Percentiles rank a stretch among this genome's conserved stretches.
These are phyloP conservation scores for Chydorus sphaericus DNA, from an alignment of 2,888 invertebrate species.

Conservation along the genomic window DNA sequence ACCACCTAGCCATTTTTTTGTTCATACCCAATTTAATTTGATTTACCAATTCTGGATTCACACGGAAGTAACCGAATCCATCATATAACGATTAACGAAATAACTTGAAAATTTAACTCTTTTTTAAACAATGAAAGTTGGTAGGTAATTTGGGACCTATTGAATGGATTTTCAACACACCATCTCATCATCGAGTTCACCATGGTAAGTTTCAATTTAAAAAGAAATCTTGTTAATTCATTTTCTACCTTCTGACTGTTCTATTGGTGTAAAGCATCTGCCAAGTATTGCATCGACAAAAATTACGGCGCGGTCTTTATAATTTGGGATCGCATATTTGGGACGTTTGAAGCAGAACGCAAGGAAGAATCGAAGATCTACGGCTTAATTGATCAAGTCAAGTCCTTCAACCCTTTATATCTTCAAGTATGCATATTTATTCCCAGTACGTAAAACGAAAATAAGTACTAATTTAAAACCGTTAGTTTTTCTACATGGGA, in stretches of 20 bases:
- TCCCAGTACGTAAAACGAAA: neutral
- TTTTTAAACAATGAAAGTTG: too few relatives aligned
- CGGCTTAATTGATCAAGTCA: conserved; percentile 65
- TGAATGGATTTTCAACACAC: conserved; percentile 74
- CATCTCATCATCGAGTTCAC: conserved; percentile 75
- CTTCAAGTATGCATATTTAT: conserved; percentile 41
- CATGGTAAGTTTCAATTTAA: conserved; percentile 52
- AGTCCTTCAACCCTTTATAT: conserved; percentile 62
- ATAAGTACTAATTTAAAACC: neutral
- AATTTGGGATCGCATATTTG: conserved; percentile 72
- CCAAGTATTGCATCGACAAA: conserved; percentile 79
- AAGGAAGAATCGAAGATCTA: conserved; percentile 61
- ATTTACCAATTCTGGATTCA: conserved; percentile 42
- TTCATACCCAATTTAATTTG: conserved; percentile 67
- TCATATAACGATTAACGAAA: too few relatives aligned
- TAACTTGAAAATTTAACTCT: too few relatives aligned
- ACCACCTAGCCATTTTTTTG: conserved; percentile 62
- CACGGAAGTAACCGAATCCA: too few relatives aligned
- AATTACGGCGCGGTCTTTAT: conserved; percentile 85
- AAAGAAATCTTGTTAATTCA: conserved; percentile 23
- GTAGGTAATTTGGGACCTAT: conserved; percentile 46
- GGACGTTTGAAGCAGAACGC: conserved; percentile 62
- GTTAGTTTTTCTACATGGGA: neutral
- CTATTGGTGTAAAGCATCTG: conserved; percentile 57
- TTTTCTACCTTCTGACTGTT: conserved; percentile 26